Conservation (phyloP, 2,113 vertebrate genomes). For the Pitta sordida region DNA sequence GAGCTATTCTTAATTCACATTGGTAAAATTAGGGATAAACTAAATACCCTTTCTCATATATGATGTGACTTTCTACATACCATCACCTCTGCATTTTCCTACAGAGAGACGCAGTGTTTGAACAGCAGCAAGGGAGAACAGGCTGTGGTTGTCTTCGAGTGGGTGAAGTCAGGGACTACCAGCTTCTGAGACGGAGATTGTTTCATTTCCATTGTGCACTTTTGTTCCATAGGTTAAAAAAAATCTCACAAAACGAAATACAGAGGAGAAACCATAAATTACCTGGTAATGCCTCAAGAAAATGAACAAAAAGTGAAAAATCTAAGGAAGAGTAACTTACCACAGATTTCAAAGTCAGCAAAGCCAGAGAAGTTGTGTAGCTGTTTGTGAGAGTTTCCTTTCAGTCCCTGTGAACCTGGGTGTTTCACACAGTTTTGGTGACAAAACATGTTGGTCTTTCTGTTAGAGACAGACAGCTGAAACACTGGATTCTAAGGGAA, state of each 20-base stretch:
- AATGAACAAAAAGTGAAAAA: neutral
- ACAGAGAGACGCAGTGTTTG: neutral
- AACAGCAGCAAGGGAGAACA: neutral
- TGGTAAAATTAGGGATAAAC: neutral
- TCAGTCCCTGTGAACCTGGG: neutral
- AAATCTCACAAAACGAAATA: neutral
- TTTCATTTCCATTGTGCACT: neutral
- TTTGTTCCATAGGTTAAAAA: neutral
- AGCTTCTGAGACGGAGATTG: neutral
- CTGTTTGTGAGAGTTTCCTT: neutral
- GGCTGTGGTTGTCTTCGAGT: neutral
- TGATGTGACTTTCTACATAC: neutral
- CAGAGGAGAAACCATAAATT: neutral
- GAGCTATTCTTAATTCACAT: neutral
- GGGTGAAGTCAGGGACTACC: neutral
- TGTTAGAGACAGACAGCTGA: neutral
- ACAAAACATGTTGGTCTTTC: neutral
- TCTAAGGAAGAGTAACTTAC: neutral
- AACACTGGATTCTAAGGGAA: neutral
- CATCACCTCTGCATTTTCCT: neutral
- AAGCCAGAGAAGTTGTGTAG: neutral
- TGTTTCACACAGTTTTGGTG: neutral
- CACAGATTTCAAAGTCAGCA: neutral
- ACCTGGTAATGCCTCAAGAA: neutral
- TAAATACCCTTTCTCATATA: neutral